These are phyloP conservation scores for Chaetodon trifasciatus DNA, from an alignment of 2,797 vertebrate genomes.

Conservation along the genomic window DNA sequence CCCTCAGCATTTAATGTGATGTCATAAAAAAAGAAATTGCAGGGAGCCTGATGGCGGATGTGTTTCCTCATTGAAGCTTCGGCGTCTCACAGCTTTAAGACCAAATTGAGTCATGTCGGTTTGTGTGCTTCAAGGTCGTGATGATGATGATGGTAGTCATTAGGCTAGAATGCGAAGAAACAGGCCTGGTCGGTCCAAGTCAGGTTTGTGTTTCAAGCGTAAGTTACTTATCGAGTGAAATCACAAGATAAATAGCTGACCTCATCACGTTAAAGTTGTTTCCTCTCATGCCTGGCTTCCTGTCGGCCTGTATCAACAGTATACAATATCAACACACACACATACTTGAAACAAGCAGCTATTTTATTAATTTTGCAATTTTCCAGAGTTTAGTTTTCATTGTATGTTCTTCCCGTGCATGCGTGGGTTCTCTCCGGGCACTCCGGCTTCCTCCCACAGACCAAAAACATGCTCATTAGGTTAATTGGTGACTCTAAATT, in stretches of 20 bases:
- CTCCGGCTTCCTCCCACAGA: no score
- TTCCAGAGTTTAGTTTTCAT: no score
- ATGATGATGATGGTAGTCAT: slow-evolving; percentile 6
- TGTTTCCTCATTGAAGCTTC: slow-evolving; percentile 8
- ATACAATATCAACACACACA: not conserved
- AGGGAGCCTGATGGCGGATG: not conserved
- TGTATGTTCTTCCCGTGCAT: no score
- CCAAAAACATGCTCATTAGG: no score
- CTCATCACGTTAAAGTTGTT: slow-evolving; percentile 37
- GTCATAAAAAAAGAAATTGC: slow-evolving; percentile 19
- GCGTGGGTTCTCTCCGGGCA: no score
- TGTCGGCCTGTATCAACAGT: not conserved
- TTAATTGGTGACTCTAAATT: no score
- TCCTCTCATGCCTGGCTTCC: slow-evolving; percentile 13
- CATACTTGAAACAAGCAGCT: not conserved
- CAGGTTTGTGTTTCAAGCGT: slow-evolving; percentile 20
- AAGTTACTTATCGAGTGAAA: slow-evolving; percentile 22
- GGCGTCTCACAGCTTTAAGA: not conserved
- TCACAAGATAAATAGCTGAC: slow-evolving; percentile 49
- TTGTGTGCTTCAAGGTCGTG: slow-evolving; percentile 58
- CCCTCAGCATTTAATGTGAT: slow-evolving; percentile 28
- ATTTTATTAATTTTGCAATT: no score
- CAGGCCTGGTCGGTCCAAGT: not conserved
- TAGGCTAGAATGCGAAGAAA: slow-evolving; percentile 32
- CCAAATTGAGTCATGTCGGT: not conserved